phyloP scores from a whole-genome alignment of 2,113 vertebrate species.

The Perca fluviatilis region DNA sequence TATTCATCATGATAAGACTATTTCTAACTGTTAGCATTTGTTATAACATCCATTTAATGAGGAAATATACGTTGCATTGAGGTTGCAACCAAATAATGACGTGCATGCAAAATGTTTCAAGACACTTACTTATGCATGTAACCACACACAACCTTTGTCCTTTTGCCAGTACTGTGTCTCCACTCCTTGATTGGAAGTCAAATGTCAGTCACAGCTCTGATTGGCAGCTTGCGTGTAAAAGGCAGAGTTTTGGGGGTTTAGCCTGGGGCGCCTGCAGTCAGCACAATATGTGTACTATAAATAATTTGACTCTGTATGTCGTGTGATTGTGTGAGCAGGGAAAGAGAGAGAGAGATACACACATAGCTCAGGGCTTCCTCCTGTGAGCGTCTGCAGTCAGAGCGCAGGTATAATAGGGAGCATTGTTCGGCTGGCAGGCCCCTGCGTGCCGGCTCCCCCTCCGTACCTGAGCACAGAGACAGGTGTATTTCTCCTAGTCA shows the following conservation, averaged over 20 bases:
- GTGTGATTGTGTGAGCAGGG: slow-evolving; percentile 59
- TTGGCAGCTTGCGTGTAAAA: slow-evolving; percentile 86
- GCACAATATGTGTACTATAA: slow-evolving; percentile 81
- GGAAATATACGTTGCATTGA: not conserved
- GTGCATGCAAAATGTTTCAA: slow-evolving; percentile 4
- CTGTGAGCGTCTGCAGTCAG: slow-evolving; percentile 79
- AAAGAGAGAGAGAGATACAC: slow-evolving; percentile 35
- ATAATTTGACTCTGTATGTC: slow-evolving; percentile 69
- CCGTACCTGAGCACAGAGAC: slow-evolving; percentile 87
- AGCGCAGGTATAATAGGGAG: slow-evolving; percentile 86
- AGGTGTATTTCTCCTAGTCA: slow-evolving; percentile 90
- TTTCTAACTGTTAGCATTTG: not conserved
- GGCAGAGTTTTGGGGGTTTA: slow-evolving; percentile 74
- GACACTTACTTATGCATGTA: slow-evolving; percentile 16
- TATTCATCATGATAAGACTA: not conserved
- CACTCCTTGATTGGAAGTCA: slow-evolving; percentile 45
- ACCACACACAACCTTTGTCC: slow-evolving; percentile 14
- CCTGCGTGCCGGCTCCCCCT: slow-evolving; percentile 85
- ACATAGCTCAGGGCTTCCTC: slow-evolving; percentile 85
- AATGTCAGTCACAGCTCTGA: slow-evolving; percentile 69
- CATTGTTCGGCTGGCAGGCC: slow-evolving; percentile 90
- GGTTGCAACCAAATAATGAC: not conserved
- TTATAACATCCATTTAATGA: not conserved
- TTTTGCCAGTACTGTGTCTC: not conserved
- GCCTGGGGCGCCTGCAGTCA: slow-evolving; percentile 81